A percentile compares a stretch with the other conserved stretches of the same genome.
phyloP scores from a whole-genome alignment of 2,113 vertebrate species.

The Cervus canadensis region DNA sequence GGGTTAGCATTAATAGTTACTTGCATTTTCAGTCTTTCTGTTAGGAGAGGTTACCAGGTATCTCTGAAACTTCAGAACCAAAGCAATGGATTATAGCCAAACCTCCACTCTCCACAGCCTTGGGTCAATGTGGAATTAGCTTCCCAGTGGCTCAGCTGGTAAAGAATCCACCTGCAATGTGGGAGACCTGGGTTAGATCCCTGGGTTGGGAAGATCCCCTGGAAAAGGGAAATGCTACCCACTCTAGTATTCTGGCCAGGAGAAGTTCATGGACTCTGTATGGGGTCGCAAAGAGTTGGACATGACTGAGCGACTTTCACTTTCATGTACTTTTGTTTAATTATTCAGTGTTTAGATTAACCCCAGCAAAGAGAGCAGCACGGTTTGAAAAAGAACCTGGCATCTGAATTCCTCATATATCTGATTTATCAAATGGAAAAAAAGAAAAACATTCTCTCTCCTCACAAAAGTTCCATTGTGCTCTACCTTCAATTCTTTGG shows the following conservation, averaged over 20 bases:
- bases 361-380: background rate
- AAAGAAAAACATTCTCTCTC: background rate
- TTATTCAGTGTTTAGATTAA: background rate
- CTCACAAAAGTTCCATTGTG: slow-evolving; percentile 32
- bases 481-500: slow-evolving; percentile 47
- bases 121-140: background rate
- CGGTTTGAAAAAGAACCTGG: slow-evolving; percentile 21
- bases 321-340: background rate
- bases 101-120: background rate
- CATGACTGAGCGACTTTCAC: background rate
- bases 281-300: background rate
- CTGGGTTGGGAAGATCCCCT: background rate
- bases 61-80: background rate
- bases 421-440: background rate
- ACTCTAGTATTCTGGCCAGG: background rate
- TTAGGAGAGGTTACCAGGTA: background rate
- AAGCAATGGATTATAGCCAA: background rate
- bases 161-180: background rate
- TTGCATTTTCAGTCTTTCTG: background rate
- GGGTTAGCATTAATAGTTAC: background rate
- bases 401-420: background rate
- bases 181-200: background rate
- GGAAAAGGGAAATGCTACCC: background rate
- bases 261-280: background rate
- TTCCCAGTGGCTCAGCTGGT: background rate